phyloP scores from a whole-genome alignment of 2,113 vertebrate genomes.

The Bucco capensis region DNA sequence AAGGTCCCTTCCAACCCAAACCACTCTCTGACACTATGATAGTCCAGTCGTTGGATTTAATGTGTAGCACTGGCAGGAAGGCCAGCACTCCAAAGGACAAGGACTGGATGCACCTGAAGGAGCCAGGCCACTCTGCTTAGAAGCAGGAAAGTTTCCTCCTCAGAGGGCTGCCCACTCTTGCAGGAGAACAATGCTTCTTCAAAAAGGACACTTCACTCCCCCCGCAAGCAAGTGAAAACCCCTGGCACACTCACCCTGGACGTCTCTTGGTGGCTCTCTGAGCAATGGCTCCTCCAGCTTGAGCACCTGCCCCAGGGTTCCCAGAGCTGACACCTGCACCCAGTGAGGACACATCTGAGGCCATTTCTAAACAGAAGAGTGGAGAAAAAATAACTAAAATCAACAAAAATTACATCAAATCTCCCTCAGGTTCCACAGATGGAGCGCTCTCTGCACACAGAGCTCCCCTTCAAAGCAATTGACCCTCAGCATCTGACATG shows the following conservation, averaged over 20 bases:
- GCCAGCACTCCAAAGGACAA: fast-evolving
- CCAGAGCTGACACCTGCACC: constrained; percentile 75
- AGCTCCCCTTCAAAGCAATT: no score
- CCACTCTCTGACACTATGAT: no score
- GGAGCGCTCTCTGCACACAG: no score
- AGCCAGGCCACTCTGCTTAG: not conserved
- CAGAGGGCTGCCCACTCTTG: fast-evolving
- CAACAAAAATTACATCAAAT: no score
- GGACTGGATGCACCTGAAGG: not conserved
- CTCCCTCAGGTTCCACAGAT: no score
- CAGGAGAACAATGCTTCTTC: not conserved
- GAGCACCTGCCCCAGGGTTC: constrained; percentile 56
- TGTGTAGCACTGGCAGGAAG: not conserved
- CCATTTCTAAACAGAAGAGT: constrained; percentile 76
- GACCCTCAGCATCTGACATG: no score
- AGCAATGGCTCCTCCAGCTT: constrained; percentile 70
- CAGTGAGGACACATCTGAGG: constrained; percentile 80
- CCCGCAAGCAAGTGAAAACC: fast-evolving
- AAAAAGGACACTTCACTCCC: fast-evolving
- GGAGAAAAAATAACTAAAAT: no score
- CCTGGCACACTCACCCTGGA: constrained; percentile 75
- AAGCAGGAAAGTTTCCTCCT: not conserved
- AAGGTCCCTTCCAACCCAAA: no score
- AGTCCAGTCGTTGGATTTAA: no score
- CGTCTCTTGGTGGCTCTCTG: constrained; percentile 85